Evolutionary conservation across 2,797 vertebrate genomes (phyloP), one percentile per base, ranked within the genome.

Genomic region (Sparus aurata): DNA sequence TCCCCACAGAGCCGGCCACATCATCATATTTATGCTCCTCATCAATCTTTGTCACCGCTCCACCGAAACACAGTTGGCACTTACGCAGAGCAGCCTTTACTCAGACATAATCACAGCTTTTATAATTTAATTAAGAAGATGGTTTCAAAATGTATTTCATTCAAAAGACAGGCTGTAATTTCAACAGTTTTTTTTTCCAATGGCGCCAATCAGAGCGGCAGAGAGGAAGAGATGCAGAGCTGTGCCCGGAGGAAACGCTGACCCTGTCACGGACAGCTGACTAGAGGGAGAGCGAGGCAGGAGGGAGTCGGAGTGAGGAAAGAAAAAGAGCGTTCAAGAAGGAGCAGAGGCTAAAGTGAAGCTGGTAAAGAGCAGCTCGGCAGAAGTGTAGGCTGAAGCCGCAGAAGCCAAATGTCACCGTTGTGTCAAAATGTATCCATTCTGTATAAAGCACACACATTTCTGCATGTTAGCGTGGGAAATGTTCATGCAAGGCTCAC

Each of bases 41-140:
- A 66, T 47, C 17, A 75, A 65, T 52, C 41, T 20, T 60, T 81
- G 63, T 79, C 63, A 62, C 13, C 53, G 38, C 15, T 55, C 38
- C 50, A 43, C 15, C 7, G 43, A 52, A 57, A 66, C 50, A 62
- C 49, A 10, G 9, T 25, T 63, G 38, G 34, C 43, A 47, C 17
- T 41, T 41, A 69, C 54, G 54, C 55, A 22, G 52, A 83, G 60
- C 46, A 55, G 50, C 61, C 34, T 77, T 73, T 63, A 45, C 34
- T 80, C 52, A 80, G 64, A 87, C 53, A 60, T 76, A 64, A 85
- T 80, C 74, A 75, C 5, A 64, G 61, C 68, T 74, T 75, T 83
- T 59, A 79, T 66, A 57, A 75, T 84, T 80, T 53, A 62, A 83
- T 85, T 79, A 76, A 54, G 72, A 73, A 62, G 57, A 76, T 62